Evolutionary conservation across 2,797 vertebrate species (phyloP).

Genomic region (Craterocephalus amniculus): DNA sequence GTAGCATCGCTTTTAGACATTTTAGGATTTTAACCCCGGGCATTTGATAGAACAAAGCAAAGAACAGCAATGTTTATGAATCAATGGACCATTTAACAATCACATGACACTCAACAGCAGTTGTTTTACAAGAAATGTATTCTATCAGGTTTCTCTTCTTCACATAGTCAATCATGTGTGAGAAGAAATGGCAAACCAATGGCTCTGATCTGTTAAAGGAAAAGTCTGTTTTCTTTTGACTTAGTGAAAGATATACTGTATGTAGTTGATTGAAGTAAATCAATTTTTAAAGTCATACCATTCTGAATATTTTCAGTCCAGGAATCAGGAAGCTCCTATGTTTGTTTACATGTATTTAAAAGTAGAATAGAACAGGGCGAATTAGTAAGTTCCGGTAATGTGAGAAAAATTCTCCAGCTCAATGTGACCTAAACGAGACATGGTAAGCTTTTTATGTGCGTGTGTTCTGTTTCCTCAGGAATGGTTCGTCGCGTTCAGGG

Average conservation of each 20-base stretch:
- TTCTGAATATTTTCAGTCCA: neutral
- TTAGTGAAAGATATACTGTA: neutral
- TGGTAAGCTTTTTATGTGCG: neutral
- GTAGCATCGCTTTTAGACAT: neutral
- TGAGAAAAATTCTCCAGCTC: neutral
- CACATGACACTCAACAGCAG: too few species aligned
- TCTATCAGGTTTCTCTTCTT: too few species aligned
- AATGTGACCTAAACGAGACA: neutral
- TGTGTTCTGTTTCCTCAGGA: slow-evolving; percentile 68
- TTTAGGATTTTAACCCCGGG: neutral
- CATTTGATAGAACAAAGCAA: neutral
- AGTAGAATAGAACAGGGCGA: neutral
- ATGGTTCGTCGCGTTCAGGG: slow-evolving; percentile 90
- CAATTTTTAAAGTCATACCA: neutral
- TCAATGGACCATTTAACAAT: neutral
- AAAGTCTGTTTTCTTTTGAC: too few species aligned
- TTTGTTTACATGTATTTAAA: neutral
- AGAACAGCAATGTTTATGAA: neutral
- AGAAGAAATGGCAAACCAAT: neutral
- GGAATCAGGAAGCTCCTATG: neutral
- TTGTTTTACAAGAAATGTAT: too few species aligned
- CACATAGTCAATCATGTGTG: neutral
- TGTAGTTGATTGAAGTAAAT: neutral
- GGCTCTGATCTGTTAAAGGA: too few species aligned
- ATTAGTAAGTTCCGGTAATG: neutral